Evolutionary conservation across 2,888 invertebrate genomes (phyloP), one percentile per base, ranked within the genome.

Genomic region (Ptycholaimellus sp.): DNA sequence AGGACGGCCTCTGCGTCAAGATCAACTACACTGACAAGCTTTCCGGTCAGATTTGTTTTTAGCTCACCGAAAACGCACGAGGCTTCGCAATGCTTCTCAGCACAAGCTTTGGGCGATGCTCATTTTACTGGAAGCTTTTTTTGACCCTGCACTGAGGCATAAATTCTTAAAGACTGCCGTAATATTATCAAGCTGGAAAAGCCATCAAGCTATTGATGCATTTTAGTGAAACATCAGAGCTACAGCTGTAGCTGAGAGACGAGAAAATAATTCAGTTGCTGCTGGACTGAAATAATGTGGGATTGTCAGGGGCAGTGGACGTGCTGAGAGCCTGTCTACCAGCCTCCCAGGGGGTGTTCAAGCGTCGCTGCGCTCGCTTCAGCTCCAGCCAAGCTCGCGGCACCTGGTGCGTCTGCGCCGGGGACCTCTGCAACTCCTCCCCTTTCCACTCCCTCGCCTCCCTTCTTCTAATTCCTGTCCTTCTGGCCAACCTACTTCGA

Each of bases 321-420:
- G 40, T 40, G 23, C 33, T 40, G 6, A 34, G 40, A 25, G 40
- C 40, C 11, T 40, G 40, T 28, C 22, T 40, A 19, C 40, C 40
- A 9, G 25, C 25, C 11, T 40, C 40, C 9, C 20, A 28, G 13
- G 40, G 39, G 16, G 40, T 40, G 18, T 40, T 40, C 25, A 40
- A 40, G 28, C 30, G 35, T 19, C 19, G n/a, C 14, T 40, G 40
- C 31, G 33, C 40, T 9, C 32, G 29, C 13, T 40, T 40, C 23
- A 20, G 29, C 21, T 33, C 34, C 23, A 35, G 30, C 23, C 34
- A 39, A 16, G 40, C 40, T 3, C 13, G n/a, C 18, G 40, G 40
- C 11, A 39, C 34, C n/a, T 40, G 40, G 40, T 40, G 40, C 27
- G 40, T 40, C 18, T 40, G 40, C 31, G 34, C 18, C 22, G 33